Evolutionary conservation across 2,888 invertebrate species (phyloP).

Genomic region (Dasysyrphus albostriatus): DNA sequence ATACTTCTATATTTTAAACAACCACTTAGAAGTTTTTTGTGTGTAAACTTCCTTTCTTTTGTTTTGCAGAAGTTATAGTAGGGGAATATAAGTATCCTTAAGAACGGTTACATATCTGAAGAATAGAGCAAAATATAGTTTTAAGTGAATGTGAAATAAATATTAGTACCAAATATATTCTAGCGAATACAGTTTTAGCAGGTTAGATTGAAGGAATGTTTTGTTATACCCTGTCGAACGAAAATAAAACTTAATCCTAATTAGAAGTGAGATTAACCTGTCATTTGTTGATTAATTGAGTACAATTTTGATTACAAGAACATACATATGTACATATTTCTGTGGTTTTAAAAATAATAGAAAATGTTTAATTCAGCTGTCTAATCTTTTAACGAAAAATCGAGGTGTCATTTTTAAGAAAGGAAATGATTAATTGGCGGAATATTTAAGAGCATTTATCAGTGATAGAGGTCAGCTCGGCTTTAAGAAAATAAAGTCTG

Average conservation of each 20-base stretch:
- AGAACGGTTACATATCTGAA: constrained; percentile 24
- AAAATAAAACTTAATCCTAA: not conserved
- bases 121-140: constrained; percentile 12
- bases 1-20: constrained; percentile 38
- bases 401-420: too few species aligned
- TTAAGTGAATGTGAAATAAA: constrained; percentile 9
- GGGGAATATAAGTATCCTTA: constrained; percentile 9
- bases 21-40: constrained; percentile 33
- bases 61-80: constrained; percentile 25
- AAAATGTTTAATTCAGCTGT: too few species aligned
- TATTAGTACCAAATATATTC: not conserved
- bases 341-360: too few species aligned
- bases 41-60: constrained; percentile 33
- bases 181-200: not conserved
- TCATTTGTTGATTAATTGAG: not conserved
- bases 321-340: too few species aligned
- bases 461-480: too few species aligned
- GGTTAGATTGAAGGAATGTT: not conserved
- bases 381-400: too few species aligned
- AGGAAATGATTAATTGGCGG: too few species aligned
- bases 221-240: not conserved
- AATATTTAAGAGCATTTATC: too few species aligned
- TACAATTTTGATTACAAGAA: too few species aligned
- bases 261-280: not conserved
- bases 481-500: too few species aligned